Evolutionary conservation across 2,797 vertebrate genomes (phyloP).

Genomic region (Pantherophis vulpinus): DNA sequence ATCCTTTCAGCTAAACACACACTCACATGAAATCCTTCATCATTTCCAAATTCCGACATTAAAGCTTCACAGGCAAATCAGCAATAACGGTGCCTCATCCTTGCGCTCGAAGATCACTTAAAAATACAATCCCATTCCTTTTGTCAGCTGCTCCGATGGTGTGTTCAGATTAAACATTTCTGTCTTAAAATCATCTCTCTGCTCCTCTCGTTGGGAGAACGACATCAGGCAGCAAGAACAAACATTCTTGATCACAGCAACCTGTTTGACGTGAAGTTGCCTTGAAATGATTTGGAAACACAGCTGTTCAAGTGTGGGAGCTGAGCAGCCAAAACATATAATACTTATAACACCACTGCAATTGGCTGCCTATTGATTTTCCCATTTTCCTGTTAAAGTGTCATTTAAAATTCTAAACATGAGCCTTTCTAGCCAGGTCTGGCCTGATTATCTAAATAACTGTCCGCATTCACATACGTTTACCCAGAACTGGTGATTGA

Average conservation of each 20-base stretch:
- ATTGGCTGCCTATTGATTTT: neutral
- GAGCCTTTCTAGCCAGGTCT: neutral
- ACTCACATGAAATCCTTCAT: neutral
- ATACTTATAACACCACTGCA: neutral
- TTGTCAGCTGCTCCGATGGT: neutral
- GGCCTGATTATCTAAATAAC: neutral
- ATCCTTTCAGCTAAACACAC: neutral
- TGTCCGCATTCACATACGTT: neutral
- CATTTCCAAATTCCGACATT: neutral
- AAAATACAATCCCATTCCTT: neutral
- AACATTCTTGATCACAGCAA: neutral
- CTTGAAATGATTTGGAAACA: neutral
- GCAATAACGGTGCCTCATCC: neutral
- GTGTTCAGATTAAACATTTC: neutral
- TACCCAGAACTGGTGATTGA: neutral
- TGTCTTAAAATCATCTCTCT: neutral
- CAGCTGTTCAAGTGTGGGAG: neutral
- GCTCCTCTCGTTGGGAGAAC: neutral
- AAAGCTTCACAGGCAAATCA: neutral
- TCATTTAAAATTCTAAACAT: neutral
- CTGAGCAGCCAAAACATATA: neutral
- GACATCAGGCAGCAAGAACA: neutral
- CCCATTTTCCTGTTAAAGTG: neutral
- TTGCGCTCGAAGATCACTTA: neutral
- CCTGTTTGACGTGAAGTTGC: neutral